Evolutionary conservation across 2,113 vertebrate genomes (phyloP).

Genomic region (Cryptotis parvus): DNA sequence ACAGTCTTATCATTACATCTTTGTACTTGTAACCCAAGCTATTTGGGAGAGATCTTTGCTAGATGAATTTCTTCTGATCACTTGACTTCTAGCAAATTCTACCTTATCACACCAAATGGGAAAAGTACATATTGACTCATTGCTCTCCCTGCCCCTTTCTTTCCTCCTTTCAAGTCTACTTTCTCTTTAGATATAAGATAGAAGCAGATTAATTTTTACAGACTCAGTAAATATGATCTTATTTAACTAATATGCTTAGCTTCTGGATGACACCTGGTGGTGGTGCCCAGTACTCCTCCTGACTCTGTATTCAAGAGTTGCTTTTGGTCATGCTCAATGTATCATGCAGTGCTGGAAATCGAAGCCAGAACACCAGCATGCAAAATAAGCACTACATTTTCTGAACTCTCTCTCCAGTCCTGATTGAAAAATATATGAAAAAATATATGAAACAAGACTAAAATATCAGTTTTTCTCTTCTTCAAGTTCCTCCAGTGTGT

Average conservation of each 20-base stretch:
- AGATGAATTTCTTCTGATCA: neutral
- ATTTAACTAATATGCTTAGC: too few species aligned
- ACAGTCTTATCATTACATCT: neutral
- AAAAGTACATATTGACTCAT: too few species aligned
- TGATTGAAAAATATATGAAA: neutral
- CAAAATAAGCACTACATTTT: too few species aligned
- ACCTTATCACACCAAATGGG: neutral
- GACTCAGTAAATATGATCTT: too few species aligned
- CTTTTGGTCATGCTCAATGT: too few species aligned
- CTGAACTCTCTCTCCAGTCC: neutral
- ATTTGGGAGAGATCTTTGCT: neutral
- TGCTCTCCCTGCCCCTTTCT: fast-evolving
- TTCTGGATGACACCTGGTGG: too few species aligned
- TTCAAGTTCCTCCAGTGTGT: neutral
- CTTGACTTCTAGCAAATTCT: neutral
- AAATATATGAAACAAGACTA: neutral
- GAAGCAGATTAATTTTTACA: neutral
- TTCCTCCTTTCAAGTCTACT: neutral
- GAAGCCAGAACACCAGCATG: too few species aligned
- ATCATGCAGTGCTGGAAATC: too few species aligned
- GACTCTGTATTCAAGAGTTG: too few species aligned
- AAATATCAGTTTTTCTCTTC: neutral
- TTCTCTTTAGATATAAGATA: neutral
- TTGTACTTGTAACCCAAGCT: neutral
- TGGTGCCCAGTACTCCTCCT: too few species aligned